Percentiles rank a stretch among this genome's conserved stretches.
phyloP scores from a whole-genome alignment of 2,888 invertebrate genomes.

The Dynastes maya region DNA sequence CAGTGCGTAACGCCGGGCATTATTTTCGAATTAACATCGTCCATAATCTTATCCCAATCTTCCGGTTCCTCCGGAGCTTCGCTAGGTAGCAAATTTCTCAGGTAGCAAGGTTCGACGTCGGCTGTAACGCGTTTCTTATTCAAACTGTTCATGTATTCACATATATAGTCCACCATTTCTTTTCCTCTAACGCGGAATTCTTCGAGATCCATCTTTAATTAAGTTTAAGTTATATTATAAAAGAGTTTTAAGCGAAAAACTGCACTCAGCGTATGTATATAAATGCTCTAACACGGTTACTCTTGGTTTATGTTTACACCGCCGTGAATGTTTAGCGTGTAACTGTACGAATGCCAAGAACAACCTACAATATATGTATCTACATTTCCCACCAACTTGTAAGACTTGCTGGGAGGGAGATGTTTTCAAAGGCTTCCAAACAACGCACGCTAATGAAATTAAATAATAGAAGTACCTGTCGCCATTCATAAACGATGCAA shows the following conservation, averaged over 20 bases:
- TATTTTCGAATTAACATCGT: slow-evolving; percentile 91
- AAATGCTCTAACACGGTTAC: slow-evolving; percentile 19
- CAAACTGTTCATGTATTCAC: slow-evolving; percentile 89
- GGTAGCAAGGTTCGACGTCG: slow-evolving; percentile 92
- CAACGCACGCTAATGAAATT: slow-evolving; percentile 40
- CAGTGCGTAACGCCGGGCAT: slow-evolving; percentile 98
- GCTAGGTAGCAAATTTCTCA: slow-evolving; percentile 66
- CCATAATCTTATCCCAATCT: slow-evolving; percentile 90
- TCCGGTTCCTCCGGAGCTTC: slow-evolving; percentile 89
- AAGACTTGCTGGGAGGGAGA: slow-evolving; percentile 24
- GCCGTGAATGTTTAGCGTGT: slow-evolving; percentile 22
- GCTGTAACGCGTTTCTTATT: slow-evolving; percentile 89
- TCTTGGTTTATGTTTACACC: slow-evolving; percentile 25
- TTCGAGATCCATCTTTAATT: slow-evolving; percentile 83
- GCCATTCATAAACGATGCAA: slow-evolving; percentile 15
- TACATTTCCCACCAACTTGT: slow-evolving; percentile 34
- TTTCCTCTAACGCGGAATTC: slow-evolving; percentile 91
- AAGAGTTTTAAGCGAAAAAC: background rate
- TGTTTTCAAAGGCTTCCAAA: slow-evolving; percentile 40
- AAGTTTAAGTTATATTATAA: background rate
- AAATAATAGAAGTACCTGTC: background rate
- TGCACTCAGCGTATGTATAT: no score
- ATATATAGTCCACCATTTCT: slow-evolving; percentile 97
- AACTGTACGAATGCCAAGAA: slow-evolving; percentile 26
- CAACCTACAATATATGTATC: slow-evolving; percentile 13